Conservation (phyloP, 1,140 invertebrate genomes). For the Augochlora pura region DNA sequence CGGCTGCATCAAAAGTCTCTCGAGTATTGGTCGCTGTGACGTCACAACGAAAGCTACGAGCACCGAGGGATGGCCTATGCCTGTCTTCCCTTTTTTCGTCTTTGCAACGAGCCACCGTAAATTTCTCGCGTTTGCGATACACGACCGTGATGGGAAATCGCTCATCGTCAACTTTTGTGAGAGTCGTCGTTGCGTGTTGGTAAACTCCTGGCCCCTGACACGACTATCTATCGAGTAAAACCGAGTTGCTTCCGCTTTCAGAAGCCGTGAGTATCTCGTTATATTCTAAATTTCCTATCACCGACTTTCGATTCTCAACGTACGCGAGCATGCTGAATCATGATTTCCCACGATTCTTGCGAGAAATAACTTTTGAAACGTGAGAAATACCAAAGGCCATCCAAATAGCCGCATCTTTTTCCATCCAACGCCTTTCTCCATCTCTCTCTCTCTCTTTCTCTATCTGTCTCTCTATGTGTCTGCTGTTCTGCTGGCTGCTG, state of each 20-base stretch:
- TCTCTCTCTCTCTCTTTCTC: neutral
- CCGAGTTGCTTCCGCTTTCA: neutral
- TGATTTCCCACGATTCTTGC: neutral
- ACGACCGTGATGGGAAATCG: neutral
- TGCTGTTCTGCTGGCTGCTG: neutral
- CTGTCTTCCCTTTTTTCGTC: slow-evolving; percentile 6
- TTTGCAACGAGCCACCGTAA: neutral
- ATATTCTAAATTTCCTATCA: slow-evolving; percentile 7
- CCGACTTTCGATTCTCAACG: neutral
- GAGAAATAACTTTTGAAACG: slow-evolving; percentile 21
- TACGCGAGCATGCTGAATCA: neutral
- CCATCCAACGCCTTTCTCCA: neutral
- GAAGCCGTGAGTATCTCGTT: slow-evolving; percentile 41
- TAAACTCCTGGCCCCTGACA: neutral
- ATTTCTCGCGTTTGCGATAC: neutral
- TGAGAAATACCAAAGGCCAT: slow-evolving; percentile 41
- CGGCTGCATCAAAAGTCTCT: slow-evolving; percentile 19
- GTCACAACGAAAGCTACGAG: slow-evolving; percentile 47
- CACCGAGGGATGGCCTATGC: slow-evolving; percentile 46
- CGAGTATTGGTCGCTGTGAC: slow-evolving; percentile 40
- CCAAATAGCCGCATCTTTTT: slow-evolving; percentile 25
- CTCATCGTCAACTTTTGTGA: neutral
- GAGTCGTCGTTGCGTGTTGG: slow-evolving; percentile 6
- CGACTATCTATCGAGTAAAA: slow-evolving; percentile 12
- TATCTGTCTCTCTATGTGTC: neutral